Evolutionary conservation across 2,888 invertebrate species (phyloP).

Genomic region (Calephelis perditalis): DNA sequence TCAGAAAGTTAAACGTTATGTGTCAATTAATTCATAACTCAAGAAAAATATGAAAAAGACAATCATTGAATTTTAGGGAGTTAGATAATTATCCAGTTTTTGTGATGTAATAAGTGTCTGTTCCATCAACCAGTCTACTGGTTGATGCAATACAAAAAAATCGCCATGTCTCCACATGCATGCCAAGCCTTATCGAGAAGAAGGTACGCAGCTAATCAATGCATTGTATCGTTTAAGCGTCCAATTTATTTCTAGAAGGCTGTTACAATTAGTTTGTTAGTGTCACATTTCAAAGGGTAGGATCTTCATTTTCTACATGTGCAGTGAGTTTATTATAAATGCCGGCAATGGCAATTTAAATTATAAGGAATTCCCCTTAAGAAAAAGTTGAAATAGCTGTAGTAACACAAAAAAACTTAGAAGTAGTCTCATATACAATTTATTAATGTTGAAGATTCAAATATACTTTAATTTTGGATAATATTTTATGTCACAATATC

Average conservation of each 20-base stretch:
- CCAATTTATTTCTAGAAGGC: constrained; percentile 14
- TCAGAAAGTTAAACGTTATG: too few relatives aligned
- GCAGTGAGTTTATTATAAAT: constrained; percentile 10
- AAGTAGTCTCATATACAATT: too few relatives aligned
- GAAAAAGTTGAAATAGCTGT: constrained; percentile 4
- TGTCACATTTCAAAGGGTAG: constrained; percentile 12
- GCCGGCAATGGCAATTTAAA: constrained; percentile 12
- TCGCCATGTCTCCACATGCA: constrained; percentile 3
- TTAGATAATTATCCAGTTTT: too few relatives aligned
- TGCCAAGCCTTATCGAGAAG: constrained; percentile 14
- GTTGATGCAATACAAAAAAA: not conserved
- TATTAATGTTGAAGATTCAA: too few relatives aligned
- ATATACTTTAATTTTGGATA: too few relatives aligned
- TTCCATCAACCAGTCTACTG: too few relatives aligned
- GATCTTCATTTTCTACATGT: not conserved
- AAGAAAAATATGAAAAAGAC: too few relatives aligned
- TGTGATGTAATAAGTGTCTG: too few relatives aligned
- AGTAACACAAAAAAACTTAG: too few relatives aligned
- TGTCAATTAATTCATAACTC: too few relatives aligned
- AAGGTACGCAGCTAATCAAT: constrained; percentile 27
- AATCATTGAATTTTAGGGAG: too few relatives aligned
- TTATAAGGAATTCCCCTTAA: constrained; percentile 9
- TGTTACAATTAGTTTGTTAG: constrained; percentile 17
- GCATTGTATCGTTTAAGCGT: constrained; percentile 19
- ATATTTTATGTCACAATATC: too few relatives aligned